These are phyloP conservation scores for Escarpia spicata DNA, from an alignment of 2,888 invertebrate genomes.

Conservation along the genomic window DNA sequence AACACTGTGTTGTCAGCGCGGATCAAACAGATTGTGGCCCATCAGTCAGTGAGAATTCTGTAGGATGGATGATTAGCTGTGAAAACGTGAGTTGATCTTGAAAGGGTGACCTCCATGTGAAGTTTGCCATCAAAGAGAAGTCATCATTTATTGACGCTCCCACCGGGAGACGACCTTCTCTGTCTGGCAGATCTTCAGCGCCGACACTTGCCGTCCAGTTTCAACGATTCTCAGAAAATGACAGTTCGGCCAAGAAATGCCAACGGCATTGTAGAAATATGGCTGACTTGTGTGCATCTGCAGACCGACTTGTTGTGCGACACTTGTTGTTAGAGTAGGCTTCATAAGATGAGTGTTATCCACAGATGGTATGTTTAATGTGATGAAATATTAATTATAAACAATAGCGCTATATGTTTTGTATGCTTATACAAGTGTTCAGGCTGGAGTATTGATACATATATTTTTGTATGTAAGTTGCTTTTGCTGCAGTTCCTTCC, in stretches of 20 bases:
- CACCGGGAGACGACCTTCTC: neutral
- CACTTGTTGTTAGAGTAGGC: neutral
- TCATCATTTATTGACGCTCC: neutral
- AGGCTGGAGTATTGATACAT: neutral
- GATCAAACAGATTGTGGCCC: neutral
- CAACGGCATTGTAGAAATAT: neutral
- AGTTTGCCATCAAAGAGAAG: neutral
- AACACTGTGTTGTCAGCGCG: neutral
- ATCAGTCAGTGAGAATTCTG: neutral
- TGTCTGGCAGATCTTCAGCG: neutral
- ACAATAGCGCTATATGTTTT: neutral
- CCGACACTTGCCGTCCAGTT: neutral
- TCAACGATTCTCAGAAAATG: neutral
- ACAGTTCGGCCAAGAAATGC: neutral
- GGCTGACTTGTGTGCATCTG: neutral
- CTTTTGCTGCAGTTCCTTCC: neutral
- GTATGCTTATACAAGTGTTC: neutral
- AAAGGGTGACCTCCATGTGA: neutral
- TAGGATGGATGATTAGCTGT: too few relatives aligned
- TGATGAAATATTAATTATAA: neutral
- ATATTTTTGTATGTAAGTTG: neutral
- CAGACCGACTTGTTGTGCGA: neutral
- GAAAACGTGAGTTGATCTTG: neutral
- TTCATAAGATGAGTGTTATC: neutral
- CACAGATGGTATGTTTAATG: neutral